Percentiles rank a stretch among this genome's conserved stretches.
Evolutionary conservation across 2,888 invertebrate genomes (phyloP).

Genomic region (Holacanthella duospinosa): DNA sequence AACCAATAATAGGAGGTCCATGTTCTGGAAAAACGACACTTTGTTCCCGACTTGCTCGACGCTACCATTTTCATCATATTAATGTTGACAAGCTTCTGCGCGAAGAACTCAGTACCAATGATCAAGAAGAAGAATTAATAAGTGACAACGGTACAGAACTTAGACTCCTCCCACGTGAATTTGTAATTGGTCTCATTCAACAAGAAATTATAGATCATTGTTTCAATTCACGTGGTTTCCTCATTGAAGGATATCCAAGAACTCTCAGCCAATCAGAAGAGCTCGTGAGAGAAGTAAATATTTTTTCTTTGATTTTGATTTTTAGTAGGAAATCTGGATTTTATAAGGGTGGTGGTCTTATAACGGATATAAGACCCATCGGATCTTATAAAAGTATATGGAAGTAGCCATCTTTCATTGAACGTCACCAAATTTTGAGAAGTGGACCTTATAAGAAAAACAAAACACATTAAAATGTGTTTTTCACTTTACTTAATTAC

Average conservation of each 20-base stretch:
- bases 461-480: too few relatives aligned
- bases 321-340: too few relatives aligned
- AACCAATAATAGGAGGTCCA: neutral
- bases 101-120: neutral
- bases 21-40: neutral
- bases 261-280: neutral
- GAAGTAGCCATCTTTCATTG: too few relatives aligned
- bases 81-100: neutral
- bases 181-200: neutral
- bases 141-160: neutral
- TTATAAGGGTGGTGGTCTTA: too few relatives aligned
- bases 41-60: neutral
- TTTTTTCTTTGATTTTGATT: too few relatives aligned
- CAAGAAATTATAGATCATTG: neutral
- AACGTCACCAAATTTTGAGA: too few relatives aligned
- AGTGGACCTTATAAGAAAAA: too few relatives aligned
- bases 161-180: neutral
- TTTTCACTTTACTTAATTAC: too few relatives aligned
- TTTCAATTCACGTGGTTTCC: neutral
- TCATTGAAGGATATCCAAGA: neutral
- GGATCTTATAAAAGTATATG: neutral
- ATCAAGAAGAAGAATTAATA: neutral
- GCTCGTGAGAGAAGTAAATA: neutral
- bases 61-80: neutral
- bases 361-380: too few relatives aligned